phyloP scores from a whole-genome alignment of 2,113 vertebrate genomes.

The Anguilla rostrata region DNA sequence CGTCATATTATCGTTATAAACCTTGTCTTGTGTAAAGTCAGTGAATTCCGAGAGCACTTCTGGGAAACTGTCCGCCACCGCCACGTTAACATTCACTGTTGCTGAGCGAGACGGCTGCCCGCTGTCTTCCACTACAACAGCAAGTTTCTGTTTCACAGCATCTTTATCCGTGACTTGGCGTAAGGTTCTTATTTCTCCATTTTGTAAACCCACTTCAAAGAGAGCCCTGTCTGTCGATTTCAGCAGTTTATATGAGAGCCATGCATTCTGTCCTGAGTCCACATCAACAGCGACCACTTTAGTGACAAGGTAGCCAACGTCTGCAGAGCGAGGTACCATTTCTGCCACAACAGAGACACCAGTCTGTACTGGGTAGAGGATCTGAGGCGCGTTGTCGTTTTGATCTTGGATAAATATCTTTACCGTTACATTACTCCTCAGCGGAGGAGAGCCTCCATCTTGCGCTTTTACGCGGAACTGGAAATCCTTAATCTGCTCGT shows the following conservation, averaged over 20 bases:
- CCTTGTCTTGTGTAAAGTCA: slow-evolving; percentile 37
- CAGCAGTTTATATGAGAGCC: slow-evolving; percentile 33
- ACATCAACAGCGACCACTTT: slow-evolving; percentile 49
- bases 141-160: slow-evolving; percentile 30
- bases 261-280: slow-evolving; percentile 51
- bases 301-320: slow-evolving; percentile 43
- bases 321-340: slow-evolving; percentile 58
- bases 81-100: slow-evolving; percentile 32
- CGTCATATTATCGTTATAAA: slow-evolving; percentile 39
- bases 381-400: slow-evolving; percentile 67
- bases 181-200: slow-evolving; percentile 34
- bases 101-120: slow-evolving; percentile 40
- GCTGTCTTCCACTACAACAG: slow-evolving; percentile 41
- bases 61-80: slow-evolving; percentile 24
- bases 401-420: slow-evolving; percentile 62
- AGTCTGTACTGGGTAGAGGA: slow-evolving; percentile 56
- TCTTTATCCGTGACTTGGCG: slow-evolving; percentile 26
- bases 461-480: slow-evolving; percentile 55
- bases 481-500: slow-evolving; percentile 49
- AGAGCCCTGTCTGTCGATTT: slow-evolving; percentile 24
- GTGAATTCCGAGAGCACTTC: slow-evolving; percentile 45
- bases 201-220: slow-evolving; percentile 23
- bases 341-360: slow-evolving; percentile 53
- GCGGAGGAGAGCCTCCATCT: slow-evolving; percentile 61
- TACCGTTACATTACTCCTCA: slow-evolving; percentile 64